Conservation (phyloP, 2,888 invertebrate species). For the Lacanobia wlatinum region DNA sequence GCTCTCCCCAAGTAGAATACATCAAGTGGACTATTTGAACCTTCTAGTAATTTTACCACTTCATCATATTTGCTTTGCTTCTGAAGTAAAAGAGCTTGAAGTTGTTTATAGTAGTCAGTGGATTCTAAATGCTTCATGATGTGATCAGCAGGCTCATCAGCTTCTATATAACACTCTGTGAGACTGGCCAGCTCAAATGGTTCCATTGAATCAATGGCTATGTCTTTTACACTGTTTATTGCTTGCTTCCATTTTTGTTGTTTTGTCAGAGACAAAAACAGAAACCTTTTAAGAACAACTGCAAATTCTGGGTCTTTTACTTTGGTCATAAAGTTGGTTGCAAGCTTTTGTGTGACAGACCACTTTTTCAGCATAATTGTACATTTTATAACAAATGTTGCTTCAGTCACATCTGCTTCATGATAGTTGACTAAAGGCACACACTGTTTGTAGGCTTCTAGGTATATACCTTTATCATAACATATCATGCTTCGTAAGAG, state of each 20-base stretch:
- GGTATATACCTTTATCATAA: conserved; percentile 88
- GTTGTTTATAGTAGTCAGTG: conserved; percentile 79
- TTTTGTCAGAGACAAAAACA: conserved; percentile 80
- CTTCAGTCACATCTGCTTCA: conserved; percentile 81
- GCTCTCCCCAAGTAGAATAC: conserved; percentile 91
- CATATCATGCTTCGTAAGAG: conserved; percentile 91
- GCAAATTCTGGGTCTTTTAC: conserved; percentile 77
- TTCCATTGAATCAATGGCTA: conserved; percentile 74
- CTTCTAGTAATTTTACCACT: conserved; percentile 89
- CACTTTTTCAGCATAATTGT: conserved; percentile 84
- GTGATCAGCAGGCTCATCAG: conserved; percentile 73
- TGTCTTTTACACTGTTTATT: conserved; percentile 77
- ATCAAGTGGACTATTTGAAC: conserved; percentile 85
- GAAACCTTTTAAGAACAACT: conserved; percentile 74
- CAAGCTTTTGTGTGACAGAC: conserved; percentile 83
- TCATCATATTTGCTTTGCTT: conserved; percentile 89
- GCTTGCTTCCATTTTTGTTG: conserved; percentile 90
- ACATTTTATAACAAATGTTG: conserved; percentile 83
- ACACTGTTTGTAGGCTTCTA: conserved; percentile 89
- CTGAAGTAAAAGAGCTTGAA: conserved; percentile 88
- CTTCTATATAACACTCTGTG: conserved; percentile 83
- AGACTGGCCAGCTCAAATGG: conserved; percentile 76
- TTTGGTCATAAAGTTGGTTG: conserved; percentile 83
- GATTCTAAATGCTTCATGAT: conserved; percentile 76
- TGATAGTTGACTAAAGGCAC: conserved; percentile 85